These are phyloP conservation scores for Tholera decimalis DNA, from an alignment of 2,888 invertebrate species.

Conservation along the genomic window DNA sequence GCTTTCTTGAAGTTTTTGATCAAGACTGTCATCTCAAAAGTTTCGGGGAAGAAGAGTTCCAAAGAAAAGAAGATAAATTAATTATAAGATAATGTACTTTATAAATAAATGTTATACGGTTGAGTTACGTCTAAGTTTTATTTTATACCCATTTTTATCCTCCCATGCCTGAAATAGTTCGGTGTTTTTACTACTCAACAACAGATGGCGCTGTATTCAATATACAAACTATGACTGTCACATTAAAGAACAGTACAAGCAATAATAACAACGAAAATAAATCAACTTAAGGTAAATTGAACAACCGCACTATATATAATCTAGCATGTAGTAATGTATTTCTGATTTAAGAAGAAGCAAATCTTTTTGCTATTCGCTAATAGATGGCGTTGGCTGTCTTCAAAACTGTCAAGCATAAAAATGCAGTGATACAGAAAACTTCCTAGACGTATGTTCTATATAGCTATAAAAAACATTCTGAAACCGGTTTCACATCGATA, in stretches of 20 bases:
- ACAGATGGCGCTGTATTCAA: constrained; percentile 42
- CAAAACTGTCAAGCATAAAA: too few species aligned
- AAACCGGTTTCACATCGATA: too few species aligned
- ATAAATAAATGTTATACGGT: constrained; percentile 2
- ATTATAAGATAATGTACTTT: neutral
- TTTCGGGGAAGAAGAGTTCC: constrained; percentile 35
- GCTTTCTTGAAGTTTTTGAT: constrained; percentile 18
- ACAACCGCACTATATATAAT: too few species aligned
- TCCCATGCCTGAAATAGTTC: neutral
- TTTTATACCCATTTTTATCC: constrained; percentile 6
- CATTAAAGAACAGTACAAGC: neutral
- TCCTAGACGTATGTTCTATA: too few species aligned
- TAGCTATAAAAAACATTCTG: too few species aligned
- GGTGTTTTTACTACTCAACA: constrained; percentile 5
- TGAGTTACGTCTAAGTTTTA: neutral
- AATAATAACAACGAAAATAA: neutral
- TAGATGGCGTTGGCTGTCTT: constrained; percentile 29
- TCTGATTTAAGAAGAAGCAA: too few species aligned
- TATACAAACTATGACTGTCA: neutral
- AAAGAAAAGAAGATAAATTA: constrained; percentile 29
- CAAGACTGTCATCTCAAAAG: constrained; percentile 15
- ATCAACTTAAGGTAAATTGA: too few species aligned
- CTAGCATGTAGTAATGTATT: too few species aligned
- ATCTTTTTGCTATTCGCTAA: constrained; percentile 18
- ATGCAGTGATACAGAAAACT: too few species aligned